Conservation (phyloP, 2,888 invertebrate species). For the Polyommatus iphigenia region DNA sequence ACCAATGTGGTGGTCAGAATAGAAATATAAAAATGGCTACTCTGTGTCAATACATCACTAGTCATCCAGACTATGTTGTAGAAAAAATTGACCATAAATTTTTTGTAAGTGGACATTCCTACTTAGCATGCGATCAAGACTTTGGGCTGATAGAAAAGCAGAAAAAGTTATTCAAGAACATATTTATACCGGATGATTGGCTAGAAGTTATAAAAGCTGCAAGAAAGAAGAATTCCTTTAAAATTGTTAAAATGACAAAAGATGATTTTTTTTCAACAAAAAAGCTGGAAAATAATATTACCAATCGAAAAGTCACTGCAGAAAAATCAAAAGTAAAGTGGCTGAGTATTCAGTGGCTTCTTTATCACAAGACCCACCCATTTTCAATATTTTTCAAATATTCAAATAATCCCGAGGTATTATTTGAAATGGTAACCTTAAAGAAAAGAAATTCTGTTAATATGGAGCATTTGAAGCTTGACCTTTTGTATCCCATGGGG, state of each 20-base stretch:
- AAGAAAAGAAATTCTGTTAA: constrained; percentile 38
- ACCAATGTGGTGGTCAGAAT: too few relatives aligned
- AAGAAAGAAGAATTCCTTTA: constrained; percentile 40
- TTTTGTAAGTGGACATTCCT: constrained; percentile 45
- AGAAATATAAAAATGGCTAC: too few relatives aligned
- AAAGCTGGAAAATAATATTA: constrained; percentile 41
- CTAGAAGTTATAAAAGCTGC: constrained; percentile 39
- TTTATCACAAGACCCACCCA: constrained; percentile 34
- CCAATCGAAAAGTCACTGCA: constrained; percentile 40
- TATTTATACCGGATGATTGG: constrained; percentile 42
- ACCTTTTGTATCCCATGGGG: constrained; percentile 41
- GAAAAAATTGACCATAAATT: constrained; percentile 44
- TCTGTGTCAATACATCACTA: neutral
- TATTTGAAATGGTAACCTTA: constrained; percentile 38
- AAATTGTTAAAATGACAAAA: constrained; percentile 41
- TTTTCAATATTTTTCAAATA: constrained; percentile 37
- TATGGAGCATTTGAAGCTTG: constrained; percentile 37
- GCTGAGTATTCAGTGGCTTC: constrained; percentile 39
- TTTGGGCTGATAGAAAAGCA: constrained; percentile 38
- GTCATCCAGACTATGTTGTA: constrained; percentile 38
- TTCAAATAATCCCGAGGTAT: constrained; percentile 38
- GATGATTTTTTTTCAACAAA: constrained; percentile 38
- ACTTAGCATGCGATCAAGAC: constrained; percentile 42
- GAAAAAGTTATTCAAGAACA: constrained; percentile 42
- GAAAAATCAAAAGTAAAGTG: constrained; percentile 40